Percentiles rank a stretch among this genome's conserved stretches.
These are phyloP conservation scores for Elaphurus davidianus DNA, from an alignment of 2,113 vertebrate species.

Conservation along the genomic window DNA sequence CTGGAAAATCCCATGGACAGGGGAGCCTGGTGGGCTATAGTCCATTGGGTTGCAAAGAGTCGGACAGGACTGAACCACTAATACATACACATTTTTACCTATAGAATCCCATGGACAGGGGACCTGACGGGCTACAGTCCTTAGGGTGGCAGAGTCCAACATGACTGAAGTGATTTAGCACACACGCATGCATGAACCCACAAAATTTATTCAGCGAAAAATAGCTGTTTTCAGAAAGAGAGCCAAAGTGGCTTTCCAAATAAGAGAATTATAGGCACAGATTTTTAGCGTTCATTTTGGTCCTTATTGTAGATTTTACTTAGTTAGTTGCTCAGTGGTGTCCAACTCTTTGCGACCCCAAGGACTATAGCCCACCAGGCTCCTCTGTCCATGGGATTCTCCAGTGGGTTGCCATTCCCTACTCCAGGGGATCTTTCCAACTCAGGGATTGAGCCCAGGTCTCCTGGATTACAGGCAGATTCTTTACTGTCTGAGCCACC, in stretches of 20 bases:
- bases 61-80: background rate
- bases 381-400: background rate
- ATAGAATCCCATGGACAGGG: background rate
- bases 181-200: background rate
- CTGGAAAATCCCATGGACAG: background rate
- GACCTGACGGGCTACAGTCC: background rate
- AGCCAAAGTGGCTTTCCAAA: background rate
- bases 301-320: background rate
- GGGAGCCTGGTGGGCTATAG: background rate
- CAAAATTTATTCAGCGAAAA: background rate
- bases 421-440: background rate
- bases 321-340: background rate
- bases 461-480: background rate
- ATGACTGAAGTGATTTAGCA: background rate
- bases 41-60: background rate
- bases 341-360: background rate
- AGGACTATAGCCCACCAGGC: background rate
- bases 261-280: background rate
- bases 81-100: background rate
- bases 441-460: background rate
- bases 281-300: background rate
- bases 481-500: background rate
- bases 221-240: background rate
- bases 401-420: background rate
- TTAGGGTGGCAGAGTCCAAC: background rate